phyloP scores from a whole-genome alignment of 1,140 invertebrate species.

The Ostrea edulis region DNA sequence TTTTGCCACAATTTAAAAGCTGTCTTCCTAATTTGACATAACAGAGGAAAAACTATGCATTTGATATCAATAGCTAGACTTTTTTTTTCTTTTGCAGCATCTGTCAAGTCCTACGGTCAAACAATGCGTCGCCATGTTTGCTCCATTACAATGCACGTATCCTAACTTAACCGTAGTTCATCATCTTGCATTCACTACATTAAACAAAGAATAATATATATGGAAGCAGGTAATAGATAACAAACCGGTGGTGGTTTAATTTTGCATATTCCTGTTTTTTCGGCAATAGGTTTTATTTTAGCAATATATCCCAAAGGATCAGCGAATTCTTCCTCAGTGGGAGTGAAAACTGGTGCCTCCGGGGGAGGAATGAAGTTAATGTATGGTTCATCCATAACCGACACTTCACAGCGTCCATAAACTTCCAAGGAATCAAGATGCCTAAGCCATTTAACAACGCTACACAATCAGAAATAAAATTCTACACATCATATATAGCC shows the following conservation, averaged over 20 bases:
- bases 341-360: constrained; percentile 92
- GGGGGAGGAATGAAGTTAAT: constrained; percentile 80
- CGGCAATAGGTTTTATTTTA: constrained; percentile 89
- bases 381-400: constrained; percentile 66
- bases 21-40: not conserved
- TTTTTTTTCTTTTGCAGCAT: constrained; percentile 6
- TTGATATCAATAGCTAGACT: not conserved
- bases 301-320: constrained; percentile 96
- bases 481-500: constrained; percentile 43
- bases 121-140: constrained; percentile 78
- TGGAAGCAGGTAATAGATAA: constrained; percentile 50
- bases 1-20: not conserved
- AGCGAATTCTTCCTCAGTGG: constrained; percentile 92
- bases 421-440: constrained; percentile 10
- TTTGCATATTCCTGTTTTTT: constrained; percentile 92
- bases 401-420: not conserved
- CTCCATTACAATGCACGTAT: constrained; percentile 68
- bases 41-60: not conserved
- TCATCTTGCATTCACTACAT: not conserved
- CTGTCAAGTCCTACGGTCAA: constrained; percentile 34
- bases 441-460: not conserved
- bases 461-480: constrained; percentile 21
- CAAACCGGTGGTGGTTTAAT: constrained; percentile 90
- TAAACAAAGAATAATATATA: not conserved
- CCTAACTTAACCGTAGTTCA: not conserved